A percentile compares a stretch with the other conserved stretches of the same genome.
Conservation (phyloP, 2,797 vertebrate species). For the Lepilemur ruficaudatus region DNA sequence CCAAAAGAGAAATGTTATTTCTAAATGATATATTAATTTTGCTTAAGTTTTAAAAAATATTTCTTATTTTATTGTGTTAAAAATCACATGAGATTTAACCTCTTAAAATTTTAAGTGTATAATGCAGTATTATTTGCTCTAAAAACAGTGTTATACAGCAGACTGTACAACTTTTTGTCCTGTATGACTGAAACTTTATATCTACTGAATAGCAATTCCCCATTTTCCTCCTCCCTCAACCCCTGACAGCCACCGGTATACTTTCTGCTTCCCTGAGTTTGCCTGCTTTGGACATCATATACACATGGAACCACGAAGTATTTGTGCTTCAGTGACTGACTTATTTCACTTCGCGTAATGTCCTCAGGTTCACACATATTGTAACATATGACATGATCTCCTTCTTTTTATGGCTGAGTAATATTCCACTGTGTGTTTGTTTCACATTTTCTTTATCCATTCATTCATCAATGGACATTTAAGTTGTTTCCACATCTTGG, state of each 20-base stretch:
- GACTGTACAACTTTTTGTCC: not conserved
- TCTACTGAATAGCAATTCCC: not conserved
- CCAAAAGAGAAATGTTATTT: not conserved
- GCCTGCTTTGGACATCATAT: not conserved
- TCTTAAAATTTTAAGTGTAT: not conserved
- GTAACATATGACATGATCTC: not conserved
- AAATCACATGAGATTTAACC: not conserved
- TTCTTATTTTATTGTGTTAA: not conserved
- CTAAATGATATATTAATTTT: not conserved
- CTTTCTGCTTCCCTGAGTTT: not conserved
- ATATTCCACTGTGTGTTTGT: not conserved
- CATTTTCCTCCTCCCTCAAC: fast-evolving
- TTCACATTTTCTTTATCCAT: not conserved
- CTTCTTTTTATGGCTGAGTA: not conserved
- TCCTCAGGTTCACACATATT: not conserved
- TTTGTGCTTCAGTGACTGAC: not conserved
- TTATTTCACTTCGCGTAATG: not conserved
- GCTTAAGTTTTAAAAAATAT: not conserved
- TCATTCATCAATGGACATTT: not conserved
- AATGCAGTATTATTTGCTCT: not conserved
- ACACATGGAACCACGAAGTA: not conserved
- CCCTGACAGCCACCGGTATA: too few relatives aligned
- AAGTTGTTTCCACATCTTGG: not conserved
- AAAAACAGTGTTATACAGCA: not conserved
- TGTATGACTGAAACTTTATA: not conserved